Evolutionary conservation across 2,113 vertebrate species (phyloP), one percentile per base, ranked within the genome.

Genomic region (Cinclus mexicanus): DNA sequence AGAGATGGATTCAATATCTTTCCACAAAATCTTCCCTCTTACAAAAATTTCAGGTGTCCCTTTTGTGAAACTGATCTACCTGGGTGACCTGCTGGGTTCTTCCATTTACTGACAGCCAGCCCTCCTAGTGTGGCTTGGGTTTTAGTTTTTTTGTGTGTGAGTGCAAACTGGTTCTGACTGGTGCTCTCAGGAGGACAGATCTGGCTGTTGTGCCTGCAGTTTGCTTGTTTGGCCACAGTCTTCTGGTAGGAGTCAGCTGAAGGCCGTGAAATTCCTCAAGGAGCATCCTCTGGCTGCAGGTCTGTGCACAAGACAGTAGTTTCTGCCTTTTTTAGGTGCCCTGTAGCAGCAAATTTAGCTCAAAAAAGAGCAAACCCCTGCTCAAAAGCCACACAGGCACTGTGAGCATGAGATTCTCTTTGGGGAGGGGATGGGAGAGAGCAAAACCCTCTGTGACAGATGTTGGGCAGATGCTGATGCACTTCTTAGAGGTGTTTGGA

Each of bases 391-490:
- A 70, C 26, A 3, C 3, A 7, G 24, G 26, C 39, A 41, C 71
- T 47, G 68, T 9, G 28, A 65, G 71, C 56, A 33, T 0, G 0
- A 88, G 31, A 7, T 4, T 80, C 1, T 52, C 28, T 35, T 33
- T 65, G 35, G n/a, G 37, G 46, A 85, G 25, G 21, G 57, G 41
- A 78, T 49, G 49, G 49, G 53, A 75, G 44, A 75, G 79, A 93
- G 33, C 31, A 90, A 80, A 96, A 53, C n/a, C 79, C 39, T 67
- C 24, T 0, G 0, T 55, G 83, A 28, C 88, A 93, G 90, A 94
- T 78, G 64, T 63, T 83, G 75, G 79, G 47, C 79, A 96, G 91
- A 95, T 92, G 85, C 39, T 95, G 71, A 90, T 71, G 64, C 16
- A n/a, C 44, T 91, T 68, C 84, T 80, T 90, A 60, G 79, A 90